A percentile compares a stretch with the other conserved stretches of the same genome.
Conservation (phyloP, 2,888 invertebrate species). For the Unio delphinus region DNA sequence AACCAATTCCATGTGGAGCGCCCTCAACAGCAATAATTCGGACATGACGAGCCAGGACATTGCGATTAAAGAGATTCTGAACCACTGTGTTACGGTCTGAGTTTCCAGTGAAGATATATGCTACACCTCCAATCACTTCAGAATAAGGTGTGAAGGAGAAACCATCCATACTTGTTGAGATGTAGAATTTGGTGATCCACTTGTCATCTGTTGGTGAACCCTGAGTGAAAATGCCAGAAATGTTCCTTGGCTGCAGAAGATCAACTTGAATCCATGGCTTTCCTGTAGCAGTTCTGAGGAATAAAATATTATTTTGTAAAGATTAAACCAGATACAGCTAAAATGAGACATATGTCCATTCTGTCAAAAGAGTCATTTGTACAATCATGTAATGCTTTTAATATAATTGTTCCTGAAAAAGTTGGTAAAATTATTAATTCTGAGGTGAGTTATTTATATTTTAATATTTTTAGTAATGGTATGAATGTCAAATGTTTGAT, state of each 20-base stretch:
- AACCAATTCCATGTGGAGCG: conserved; percentile 39
- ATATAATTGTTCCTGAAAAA: no score
- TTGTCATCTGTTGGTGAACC: conserved; percentile 47
- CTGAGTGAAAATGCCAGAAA: conserved; percentile 56
- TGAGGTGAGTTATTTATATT: no score
- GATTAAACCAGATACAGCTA: no score
- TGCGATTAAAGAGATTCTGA: conserved; percentile 44
- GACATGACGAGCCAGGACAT: conserved; percentile 48
- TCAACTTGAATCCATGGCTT: conserved; percentile 60
- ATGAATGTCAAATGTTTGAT: no score
- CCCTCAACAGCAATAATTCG: conserved; percentile 43
- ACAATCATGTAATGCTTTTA: no score
- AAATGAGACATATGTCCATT: no score
- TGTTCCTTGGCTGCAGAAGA: conserved; percentile 39
- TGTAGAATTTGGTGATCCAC: conserved; percentile 46
- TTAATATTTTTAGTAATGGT: no score
- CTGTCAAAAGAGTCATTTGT: no score
- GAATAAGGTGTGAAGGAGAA: conserved; percentile 40
- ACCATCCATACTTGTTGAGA: conserved; percentile 55
- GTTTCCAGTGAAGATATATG: conserved; percentile 47
- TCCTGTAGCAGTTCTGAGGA: conserved; percentile 30
- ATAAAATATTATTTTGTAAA: not conserved
- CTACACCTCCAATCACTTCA: conserved; percentile 22
- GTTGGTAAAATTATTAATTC: no score
- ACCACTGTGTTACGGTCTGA: conserved; percentile 43